A percentile compares a stretch with the other conserved stretches of the same genome.
Evolutionary conservation across 1,140 invertebrate genomes (phyloP).

Genomic region (Drosophila carrolli): DNA sequence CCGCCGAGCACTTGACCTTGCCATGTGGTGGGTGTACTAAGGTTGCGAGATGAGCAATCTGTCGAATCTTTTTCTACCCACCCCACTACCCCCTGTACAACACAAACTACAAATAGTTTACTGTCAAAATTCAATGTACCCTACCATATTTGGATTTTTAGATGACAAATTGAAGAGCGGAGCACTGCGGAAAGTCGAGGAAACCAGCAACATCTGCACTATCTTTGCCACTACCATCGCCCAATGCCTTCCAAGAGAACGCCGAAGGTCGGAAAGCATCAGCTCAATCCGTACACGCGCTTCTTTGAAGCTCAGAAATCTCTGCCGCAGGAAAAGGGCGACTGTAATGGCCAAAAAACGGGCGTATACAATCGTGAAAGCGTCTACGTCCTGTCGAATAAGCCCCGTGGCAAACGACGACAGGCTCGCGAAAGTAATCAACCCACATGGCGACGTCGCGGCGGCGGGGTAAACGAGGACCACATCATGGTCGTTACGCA

Average conservation of each 20-base stretch:
- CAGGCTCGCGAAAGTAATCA: neutral
- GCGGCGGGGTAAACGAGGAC: slow-evolving; percentile 1
- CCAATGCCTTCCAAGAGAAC: slow-evolving; percentile 42
- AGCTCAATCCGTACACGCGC: slow-evolving; percentile 35
- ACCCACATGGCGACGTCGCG: slow-evolving; percentile 19
- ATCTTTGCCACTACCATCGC: neutral
- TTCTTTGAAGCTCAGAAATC: slow-evolving; percentile 51
- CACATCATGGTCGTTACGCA: slow-evolving; percentile 43
- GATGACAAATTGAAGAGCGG: slow-evolving; percentile 11
- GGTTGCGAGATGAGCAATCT: slow-evolving; percentile 20
- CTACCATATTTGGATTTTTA: slow-evolving; percentile 10
- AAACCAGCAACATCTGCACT: neutral
- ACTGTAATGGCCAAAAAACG: neutral
- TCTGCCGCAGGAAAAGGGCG: neutral
- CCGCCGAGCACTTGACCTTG: slow-evolving; percentile 38
- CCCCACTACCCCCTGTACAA: neutral
- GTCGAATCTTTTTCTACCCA: neutral
- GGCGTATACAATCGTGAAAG: slow-evolving; percentile 27
- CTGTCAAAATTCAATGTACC: slow-evolving; percentile 53
- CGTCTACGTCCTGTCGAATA: slow-evolving; percentile 24
- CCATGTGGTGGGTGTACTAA: slow-evolving; percentile 3
- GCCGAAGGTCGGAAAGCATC: slow-evolving; percentile 26
- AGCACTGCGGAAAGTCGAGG: neutral
- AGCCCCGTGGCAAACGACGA: slow-evolving; percentile 13
- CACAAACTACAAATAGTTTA: slow-evolving; percentile 5